phyloP scores from a whole-genome alignment of 2,888 invertebrate species.

The Phengaris arion region DNA sequence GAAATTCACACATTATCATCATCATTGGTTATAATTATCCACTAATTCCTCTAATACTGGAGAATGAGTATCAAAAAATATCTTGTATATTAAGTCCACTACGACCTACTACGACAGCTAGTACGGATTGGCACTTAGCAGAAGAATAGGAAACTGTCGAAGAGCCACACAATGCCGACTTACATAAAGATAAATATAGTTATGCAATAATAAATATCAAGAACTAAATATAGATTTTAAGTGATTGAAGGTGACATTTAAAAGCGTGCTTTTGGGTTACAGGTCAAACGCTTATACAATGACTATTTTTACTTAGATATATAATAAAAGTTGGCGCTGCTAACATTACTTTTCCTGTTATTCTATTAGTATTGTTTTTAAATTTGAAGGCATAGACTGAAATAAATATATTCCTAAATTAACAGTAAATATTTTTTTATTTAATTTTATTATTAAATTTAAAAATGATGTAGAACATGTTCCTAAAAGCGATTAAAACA shows the following conservation, averaged over 20 bases:
- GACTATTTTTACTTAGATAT: slow-evolving; percentile 11
- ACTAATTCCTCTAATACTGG: no score
- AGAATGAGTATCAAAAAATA: no score
- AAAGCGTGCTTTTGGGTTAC: slow-evolving; percentile 28
- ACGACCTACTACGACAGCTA: no score
- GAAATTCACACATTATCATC: no score
- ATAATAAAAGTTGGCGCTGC: neutral
- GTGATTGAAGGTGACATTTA: slow-evolving; percentile 38
- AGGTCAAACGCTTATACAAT: slow-evolving; percentile 30
- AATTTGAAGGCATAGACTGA: no score
- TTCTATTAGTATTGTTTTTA: neutral
- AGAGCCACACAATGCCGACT: neutral
- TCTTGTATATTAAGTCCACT: no score
- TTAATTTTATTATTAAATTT: no score
- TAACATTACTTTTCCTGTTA: neutral
- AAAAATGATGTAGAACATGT: no score
- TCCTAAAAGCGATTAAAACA: no score
- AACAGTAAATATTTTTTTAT: no score
- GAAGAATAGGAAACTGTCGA: neutral
- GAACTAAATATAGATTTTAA: slow-evolving; percentile 26
- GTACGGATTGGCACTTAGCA: neutral
- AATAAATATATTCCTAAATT: no score
- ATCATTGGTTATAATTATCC: no score
- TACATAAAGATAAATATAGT: slow-evolving; percentile 20
- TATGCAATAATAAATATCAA: slow-evolving; percentile 10